Evolutionary conservation across 2,888 invertebrate species (phyloP).

Genomic region (Caenorhabditis drosophilae): DNA sequence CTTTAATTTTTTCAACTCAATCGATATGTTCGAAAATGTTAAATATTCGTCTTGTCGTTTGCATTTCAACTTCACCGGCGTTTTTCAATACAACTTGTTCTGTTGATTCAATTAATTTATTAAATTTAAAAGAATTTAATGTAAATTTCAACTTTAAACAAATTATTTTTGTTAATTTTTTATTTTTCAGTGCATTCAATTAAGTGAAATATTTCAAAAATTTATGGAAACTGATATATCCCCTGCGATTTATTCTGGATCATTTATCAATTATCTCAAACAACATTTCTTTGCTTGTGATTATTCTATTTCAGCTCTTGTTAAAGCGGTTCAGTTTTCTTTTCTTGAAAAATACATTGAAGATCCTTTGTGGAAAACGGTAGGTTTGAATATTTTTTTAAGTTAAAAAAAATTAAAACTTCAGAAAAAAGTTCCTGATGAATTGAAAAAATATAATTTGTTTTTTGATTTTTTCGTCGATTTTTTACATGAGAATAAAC

Average conservation of each 20-base stretch:
- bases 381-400: background rate
- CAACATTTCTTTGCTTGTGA: slow-evolving; percentile 22
- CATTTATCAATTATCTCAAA: slow-evolving; percentile 10
- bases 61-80: slow-evolving; percentile 20
- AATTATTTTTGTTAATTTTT: background rate
- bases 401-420: background rate
- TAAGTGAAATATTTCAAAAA: slow-evolving; percentile 19
- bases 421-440: slow-evolving; percentile 1
- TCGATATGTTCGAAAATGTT: slow-evolving; percentile 4
- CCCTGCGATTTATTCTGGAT: slow-evolving; percentile 23
- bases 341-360: slow-evolving; percentile 24
- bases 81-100: slow-evolving; percentile 22
- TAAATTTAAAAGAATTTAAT: slow-evolving; percentile 19
- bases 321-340: slow-evolving; percentile 18
- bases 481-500: background rate
- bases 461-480: background rate
- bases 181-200: slow-evolving; percentile 16
- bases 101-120: slow-evolving; percentile 15
- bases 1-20: slow-evolving; percentile 11
- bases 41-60: slow-evolving; percentile 16
- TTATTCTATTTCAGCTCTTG: slow-evolving; percentile 17
- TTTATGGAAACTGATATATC: slow-evolving; percentile 14
- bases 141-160: slow-evolving; percentile 6
- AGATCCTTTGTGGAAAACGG: slow-evolving; percentile 19
- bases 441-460: slow-evolving; percentile 7